phyloP scores from a whole-genome alignment of 2,888 invertebrate species.

The Leucophora obtusa region DNA sequence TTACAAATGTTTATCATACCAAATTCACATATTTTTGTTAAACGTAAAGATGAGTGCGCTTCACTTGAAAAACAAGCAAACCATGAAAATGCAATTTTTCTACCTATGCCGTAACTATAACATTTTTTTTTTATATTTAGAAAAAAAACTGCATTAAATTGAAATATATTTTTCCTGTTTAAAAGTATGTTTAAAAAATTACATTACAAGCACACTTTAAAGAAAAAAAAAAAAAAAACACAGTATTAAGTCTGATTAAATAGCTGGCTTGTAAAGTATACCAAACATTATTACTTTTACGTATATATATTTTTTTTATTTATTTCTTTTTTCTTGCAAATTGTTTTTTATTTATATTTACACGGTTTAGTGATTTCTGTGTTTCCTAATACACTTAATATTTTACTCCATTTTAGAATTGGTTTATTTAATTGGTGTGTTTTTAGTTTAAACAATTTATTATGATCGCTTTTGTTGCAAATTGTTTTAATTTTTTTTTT shows the following conservation, averaged over 20 bases:
- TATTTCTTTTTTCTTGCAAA: constrained; percentile 12
- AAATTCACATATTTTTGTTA: background rate
- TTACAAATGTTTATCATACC: background rate
- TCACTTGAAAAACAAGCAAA: constrained; percentile 69
- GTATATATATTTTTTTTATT: constrained; percentile 21
- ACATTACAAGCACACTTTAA: constrained; percentile 41
- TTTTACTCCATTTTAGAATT: constrained; percentile 8
- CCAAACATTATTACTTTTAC: constrained; percentile 14
- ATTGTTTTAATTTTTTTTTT: constrained; percentile 20
- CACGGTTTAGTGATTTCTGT: constrained; percentile 58
- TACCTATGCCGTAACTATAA: constrained; percentile 44
- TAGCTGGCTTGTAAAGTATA: constrained; percentile 26
- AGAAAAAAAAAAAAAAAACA: constrained; percentile 10
- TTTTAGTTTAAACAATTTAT: constrained; percentile 43
- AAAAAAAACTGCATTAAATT: constrained; percentile 11
- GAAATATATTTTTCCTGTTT: constrained; percentile 36
- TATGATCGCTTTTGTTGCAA: constrained; percentile 18
- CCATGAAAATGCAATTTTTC: constrained; percentile 75
- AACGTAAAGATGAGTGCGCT: constrained; percentile 51
- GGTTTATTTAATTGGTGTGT: constrained; percentile 13
- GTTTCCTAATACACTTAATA: constrained; percentile 50
- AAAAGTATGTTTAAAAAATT: constrained; percentile 26
- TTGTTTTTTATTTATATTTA: constrained; percentile 58
- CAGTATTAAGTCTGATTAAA: constrained; percentile 20
- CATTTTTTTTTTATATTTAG: constrained; percentile 5